Evolutionary conservation across 2,888 invertebrate genomes (phyloP), one percentile per base, ranked within the genome.

Genomic region (Timema podura): DNA sequence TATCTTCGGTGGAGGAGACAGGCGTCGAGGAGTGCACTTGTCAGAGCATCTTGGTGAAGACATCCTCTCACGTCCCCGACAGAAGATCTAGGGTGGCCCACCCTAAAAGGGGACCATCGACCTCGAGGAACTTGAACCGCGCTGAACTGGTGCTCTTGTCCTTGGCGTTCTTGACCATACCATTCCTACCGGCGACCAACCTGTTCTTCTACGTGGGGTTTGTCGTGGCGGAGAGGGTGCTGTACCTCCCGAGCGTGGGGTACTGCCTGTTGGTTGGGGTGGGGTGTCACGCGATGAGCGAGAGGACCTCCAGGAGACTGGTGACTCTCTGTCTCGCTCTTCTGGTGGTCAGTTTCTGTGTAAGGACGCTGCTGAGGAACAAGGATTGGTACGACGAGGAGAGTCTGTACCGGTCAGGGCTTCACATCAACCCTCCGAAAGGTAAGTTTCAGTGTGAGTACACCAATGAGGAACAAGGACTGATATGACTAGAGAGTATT

Each of bases 161-260:
- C 47, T 75, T 87, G 72, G 83, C 87, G 65, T 89, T 98, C 79
- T 87, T 96, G 79, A 88, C 92, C 75, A 85, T 98, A 76, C 96
- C 98, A 73, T 98, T 97, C 84, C 86, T 98, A 79, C 98, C 97
- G 74, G 97, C 98, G 74, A 92, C 95, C 77, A 98, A 98, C 86
- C 84, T 97, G 77, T 91, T 98, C 82, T 96, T 97, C 85, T 97
- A 98, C 82, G 98, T 98, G 72, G 98, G 98, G 67, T 98, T 98
- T 82, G 98, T 98, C 76, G 92, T 98, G 70, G 98, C 98, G 71
- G 98, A 98, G 83, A 87, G 98, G 75, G 91, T 98, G 75, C 86
- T 98, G 75, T 98, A 98, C 83, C 88, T 98, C 81, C 97, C 98
- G 67, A 96, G 96, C 83, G 93, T 97, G 79, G 98, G 97, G 68